Conservation (phyloP, 1,140 invertebrate genomes). For the Diachasmimorpha longicaudata region DNA sequence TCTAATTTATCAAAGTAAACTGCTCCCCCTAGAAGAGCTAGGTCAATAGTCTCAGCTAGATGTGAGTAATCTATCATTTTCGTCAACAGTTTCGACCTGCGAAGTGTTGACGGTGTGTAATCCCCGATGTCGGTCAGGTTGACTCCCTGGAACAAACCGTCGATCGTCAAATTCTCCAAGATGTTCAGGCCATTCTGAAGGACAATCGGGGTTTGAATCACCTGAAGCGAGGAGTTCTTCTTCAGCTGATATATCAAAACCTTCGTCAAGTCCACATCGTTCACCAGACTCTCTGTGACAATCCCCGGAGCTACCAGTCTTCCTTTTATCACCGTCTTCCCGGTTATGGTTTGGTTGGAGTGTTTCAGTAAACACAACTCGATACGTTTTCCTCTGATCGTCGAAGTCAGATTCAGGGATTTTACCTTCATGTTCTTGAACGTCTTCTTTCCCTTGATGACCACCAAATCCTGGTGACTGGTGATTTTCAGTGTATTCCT, state of each 20-base stretch:
- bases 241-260: constrained; percentile 35
- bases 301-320: constrained; percentile 28
- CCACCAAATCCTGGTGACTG: constrained; percentile 15
- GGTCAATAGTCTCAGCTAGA: constrained; percentile 23
- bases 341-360: constrained; percentile 34
- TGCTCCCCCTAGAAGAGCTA: constrained; percentile 28
- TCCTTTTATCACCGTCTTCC: constrained; percentile 36
- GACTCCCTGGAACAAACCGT: constrained; percentile 24
- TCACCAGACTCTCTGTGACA: constrained; percentile 35
- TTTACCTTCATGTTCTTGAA: constrained; percentile 39
- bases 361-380: constrained; percentile 34
- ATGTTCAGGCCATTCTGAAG: constrained; percentile 37
- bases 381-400: constrained; percentile 31
- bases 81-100: neutral
- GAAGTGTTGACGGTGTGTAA: neutral
- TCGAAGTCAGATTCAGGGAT: constrained; percentile 8
- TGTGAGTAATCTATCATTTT: constrained; percentile 8
- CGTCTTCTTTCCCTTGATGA: constrained; percentile 40
- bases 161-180: constrained; percentile 36
- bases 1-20: constrained; percentile 39
- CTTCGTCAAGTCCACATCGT: constrained; percentile 38
- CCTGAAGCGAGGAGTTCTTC: constrained; percentile 31
- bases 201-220: constrained; percentile 33
- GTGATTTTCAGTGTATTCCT: constrained; percentile 29
- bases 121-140: constrained; percentile 20